Evolutionary conservation across 2,797 vertebrate species (phyloP), one percentile per base, ranked within the genome.

Genomic region (Acomys russatus): DNA sequence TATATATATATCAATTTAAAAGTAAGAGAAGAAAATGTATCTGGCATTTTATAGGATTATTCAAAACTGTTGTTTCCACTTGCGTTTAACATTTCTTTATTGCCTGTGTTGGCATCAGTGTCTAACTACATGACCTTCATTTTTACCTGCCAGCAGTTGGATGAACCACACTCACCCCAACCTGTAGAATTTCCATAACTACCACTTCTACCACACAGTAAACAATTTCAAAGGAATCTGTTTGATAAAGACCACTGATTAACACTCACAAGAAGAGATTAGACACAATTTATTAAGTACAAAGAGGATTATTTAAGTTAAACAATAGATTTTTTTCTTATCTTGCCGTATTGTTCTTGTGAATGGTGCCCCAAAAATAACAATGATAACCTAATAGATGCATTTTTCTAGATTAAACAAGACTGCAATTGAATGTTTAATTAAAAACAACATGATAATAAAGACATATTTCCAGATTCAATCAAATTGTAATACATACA

Each of bases 361-460:
- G 59, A 44, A 1, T 35, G 30, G 12, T 54, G 25, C 12, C 70
- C 73, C 22, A 66, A 87, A 88, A 93, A 96, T 86, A 95, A 95
- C n/a, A 94, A 91, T 79, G n/a, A 59, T 56, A 76, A 68, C 91
- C 94, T 90, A 95, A 92, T 74, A 93, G 73, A 95, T 79, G 28
- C 51, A 28, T 85, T 51, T 94, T 68, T 92, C 73, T 70, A 95
- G 91, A 96, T 97, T 79, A 93, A 96, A 89, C 87, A 94, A 93
- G 87, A 5, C 89, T 92, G 85, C 88, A 59, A 94, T 85, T 92
- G 15, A 80, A 86, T 97, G 33, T 61, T 96, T 96, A 97, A 94
- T 86, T 97, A 95, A 95, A 96, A 77, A 73, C 23, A 96, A 88
- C 92, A 59, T 80, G 70, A 96, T 97, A 71, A 33, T 71, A 96